phyloP scores from a whole-genome alignment of 2,113 vertebrate species.

The Chloropsis hardwickii region DNA sequence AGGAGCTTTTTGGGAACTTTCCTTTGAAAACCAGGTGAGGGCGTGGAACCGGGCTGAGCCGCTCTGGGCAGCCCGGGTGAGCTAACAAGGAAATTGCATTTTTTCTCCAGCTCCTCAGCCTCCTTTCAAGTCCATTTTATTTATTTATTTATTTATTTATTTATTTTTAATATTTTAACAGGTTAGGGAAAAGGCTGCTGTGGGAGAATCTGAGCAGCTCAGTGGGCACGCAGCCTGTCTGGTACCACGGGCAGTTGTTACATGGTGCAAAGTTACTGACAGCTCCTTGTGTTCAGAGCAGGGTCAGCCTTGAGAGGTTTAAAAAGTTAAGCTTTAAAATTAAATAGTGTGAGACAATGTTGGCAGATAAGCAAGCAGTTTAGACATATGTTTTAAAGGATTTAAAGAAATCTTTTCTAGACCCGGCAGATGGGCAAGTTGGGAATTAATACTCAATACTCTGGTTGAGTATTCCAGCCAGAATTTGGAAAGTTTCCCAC shows the following conservation, averaged over 20 bases:
- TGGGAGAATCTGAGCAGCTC: neutral
- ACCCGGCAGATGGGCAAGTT: neutral
- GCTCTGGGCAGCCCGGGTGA: neutral
- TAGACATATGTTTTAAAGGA: neutral
- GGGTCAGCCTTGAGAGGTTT: neutral
- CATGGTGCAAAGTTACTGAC: neutral
- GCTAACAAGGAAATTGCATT: neutral
- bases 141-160: too few relatives aligned
- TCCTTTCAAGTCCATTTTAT: neutral
- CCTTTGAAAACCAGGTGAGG: rapidly evolving
- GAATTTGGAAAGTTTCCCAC: neutral
- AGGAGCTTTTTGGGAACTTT: neutral
- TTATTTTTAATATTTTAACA: too few relatives aligned
- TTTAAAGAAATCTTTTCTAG: neutral
- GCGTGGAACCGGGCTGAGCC: rapidly evolving
- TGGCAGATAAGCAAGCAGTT: neutral
- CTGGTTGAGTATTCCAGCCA: neutral
- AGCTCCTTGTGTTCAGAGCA: neutral
- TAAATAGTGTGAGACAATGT: neutral
- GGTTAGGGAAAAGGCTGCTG: neutral
- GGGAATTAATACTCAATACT: neutral
- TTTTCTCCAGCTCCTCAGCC: neutral
- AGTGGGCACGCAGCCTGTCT: neutral
- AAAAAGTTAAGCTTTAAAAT: neutral
- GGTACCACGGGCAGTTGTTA: neutral